A percentile compares a stretch with the other conserved stretches of the same genome.
These are phyloP conservation scores for Conistra vaccinii DNA, from an alignment of 2,888 invertebrate species.

Conservation along the genomic window DNA sequence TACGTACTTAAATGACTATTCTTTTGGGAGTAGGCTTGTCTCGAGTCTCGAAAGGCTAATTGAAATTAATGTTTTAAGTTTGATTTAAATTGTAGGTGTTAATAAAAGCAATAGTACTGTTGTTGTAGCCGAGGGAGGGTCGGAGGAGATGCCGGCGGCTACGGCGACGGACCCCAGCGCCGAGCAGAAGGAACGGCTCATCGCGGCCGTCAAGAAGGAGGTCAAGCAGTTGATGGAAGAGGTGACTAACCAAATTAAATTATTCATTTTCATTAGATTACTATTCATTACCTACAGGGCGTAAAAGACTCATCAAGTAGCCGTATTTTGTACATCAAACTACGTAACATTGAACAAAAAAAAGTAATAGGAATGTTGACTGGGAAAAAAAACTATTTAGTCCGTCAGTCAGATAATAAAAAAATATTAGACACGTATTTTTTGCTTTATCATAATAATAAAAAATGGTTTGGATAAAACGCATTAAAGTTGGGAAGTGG, in stretches of 20 bases:
- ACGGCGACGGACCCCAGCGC: conserved; percentile 79
- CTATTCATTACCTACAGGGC: neutral
- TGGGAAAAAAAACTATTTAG: too few relatives aligned
- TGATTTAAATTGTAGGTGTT: conserved; percentile 21
- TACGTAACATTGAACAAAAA: neutral
- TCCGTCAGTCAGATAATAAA: too few relatives aligned
- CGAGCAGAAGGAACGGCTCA: conserved; percentile 94
- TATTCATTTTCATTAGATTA: neutral
- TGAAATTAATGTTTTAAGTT: conserved; percentile 2
- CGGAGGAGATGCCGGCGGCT: conserved; percentile 85
- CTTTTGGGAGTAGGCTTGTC: neutral
- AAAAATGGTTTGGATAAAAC: too few relatives aligned
- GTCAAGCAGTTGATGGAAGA: conserved; percentile 99
- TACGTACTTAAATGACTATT: neutral
- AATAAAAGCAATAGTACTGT: conserved; percentile 56
- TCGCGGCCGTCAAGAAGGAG: conserved; percentile 96
- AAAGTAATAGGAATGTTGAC: too few relatives aligned
- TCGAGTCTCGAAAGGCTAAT: neutral
- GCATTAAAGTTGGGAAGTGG: too few relatives aligned
- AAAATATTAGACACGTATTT: too few relatives aligned
- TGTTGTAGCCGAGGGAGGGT: conserved; percentile 78
- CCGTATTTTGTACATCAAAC: neutral
- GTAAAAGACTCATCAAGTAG: neutral
- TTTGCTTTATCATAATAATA: too few relatives aligned
- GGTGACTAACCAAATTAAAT: conserved; percentile 61